Percentiles rank a stretch among this genome's conserved stretches.
phyloP scores from a whole-genome alignment of 2,797 vertebrate species.

The Sciurus carolinensis region DNA sequence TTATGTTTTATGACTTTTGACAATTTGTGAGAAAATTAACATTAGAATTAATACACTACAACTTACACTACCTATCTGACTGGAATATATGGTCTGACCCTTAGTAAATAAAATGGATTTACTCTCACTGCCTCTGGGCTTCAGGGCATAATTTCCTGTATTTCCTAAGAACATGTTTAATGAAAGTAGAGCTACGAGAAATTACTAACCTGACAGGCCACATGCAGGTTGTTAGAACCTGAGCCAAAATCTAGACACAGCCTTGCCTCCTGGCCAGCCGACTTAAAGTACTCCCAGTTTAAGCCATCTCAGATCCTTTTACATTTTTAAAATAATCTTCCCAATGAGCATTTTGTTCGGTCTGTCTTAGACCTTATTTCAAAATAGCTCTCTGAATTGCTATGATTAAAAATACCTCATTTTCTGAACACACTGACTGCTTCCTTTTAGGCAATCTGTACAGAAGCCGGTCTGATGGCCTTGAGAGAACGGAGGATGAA shows the following conservation, averaged over 20 bases:
- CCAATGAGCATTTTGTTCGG: slow-evolving; percentile 30
- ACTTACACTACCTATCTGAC: neutral
- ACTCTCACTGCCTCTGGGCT: neutral
- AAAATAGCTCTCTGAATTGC: neutral
- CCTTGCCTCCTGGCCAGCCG: neutral
- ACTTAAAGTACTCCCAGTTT: neutral
- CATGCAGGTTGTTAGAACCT: neutral
- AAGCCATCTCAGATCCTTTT: neutral
- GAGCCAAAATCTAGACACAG: neutral
- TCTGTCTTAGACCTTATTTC: slow-evolving; percentile 6
- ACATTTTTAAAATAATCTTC: neutral
- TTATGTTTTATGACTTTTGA: neutral
- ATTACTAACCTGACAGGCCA: neutral
- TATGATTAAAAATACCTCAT: neutral
- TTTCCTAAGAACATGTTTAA: neutral
- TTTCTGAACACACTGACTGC: slow-evolving; percentile 39
- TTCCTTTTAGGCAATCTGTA: slow-evolving; percentile 95
- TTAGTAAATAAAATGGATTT: neutral
- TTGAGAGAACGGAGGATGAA: slow-evolving; percentile 98
- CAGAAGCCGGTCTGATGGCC: slow-evolving; percentile 98
- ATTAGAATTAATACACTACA: neutral
- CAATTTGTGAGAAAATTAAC: slow-evolving; percentile 16
- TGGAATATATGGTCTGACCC: neutral
- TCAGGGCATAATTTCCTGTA: neutral
- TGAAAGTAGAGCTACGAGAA: neutral